Percentiles rank a stretch among this genome's conserved stretches.
phyloP scores from a whole-genome alignment of 2,113 vertebrate genomes.

The Ammodytes dubius region DNA sequence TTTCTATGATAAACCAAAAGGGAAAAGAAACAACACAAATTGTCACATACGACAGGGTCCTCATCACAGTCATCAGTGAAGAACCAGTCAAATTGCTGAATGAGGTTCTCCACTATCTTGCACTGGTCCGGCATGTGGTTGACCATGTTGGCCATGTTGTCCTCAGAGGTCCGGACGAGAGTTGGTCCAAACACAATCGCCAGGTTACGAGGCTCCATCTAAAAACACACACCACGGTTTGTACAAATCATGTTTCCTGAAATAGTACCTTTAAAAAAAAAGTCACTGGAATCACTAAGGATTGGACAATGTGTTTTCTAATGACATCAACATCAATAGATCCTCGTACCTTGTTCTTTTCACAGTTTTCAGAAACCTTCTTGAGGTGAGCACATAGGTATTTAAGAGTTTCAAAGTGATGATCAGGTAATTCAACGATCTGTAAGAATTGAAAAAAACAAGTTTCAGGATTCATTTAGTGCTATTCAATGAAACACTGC shows the following conservation, averaged over 20 bases:
- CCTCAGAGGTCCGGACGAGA: constrained; percentile 95
- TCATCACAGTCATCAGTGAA: constrained; percentile 94
- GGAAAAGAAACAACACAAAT: not conserved
- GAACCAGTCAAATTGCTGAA: constrained; percentile 99
- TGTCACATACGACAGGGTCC: constrained; percentile 93
- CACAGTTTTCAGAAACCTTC: constrained; percentile 96
- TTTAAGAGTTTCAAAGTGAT: constrained; percentile 98
- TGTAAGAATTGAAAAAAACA: constrained; percentile 67
- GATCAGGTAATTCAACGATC: constrained; percentile 94
- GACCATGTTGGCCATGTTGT: constrained; percentile 99
- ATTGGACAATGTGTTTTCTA: not conserved
- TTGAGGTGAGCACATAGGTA: constrained; percentile 97
- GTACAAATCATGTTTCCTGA: constrained; percentile 7
- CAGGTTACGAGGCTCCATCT: constrained; percentile 99
- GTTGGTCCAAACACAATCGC: constrained; percentile 98
- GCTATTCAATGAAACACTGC: not conserved
- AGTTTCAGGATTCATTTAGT: constrained; percentile 14
- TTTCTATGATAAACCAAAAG: not conserved
- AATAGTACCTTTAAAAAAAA: not conserved
- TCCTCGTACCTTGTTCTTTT: constrained; percentile 95
- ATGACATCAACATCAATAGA: constrained; percentile 5
- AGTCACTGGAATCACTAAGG: not conserved
- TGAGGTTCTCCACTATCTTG: constrained; percentile 98
- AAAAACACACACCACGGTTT: constrained; percentile 11
- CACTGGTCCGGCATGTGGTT: constrained; percentile 99